A percentile compares a stretch with the other conserved stretches of the same genome.
phyloP scores from a whole-genome alignment of 2,113 vertebrate species.

The Melanostigma gelatinosum region DNA sequence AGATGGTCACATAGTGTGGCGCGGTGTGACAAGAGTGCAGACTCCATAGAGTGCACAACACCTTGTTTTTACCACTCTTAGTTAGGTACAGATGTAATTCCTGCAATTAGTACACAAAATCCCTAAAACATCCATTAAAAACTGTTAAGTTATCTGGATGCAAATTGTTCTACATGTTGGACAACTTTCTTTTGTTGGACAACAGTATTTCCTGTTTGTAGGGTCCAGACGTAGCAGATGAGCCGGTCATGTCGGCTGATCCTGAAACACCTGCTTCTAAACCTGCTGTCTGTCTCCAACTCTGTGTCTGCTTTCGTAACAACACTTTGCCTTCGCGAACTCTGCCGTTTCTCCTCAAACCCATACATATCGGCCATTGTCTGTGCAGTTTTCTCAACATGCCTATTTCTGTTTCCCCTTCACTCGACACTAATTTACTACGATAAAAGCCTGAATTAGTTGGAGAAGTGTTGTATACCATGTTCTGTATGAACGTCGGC shows the following conservation, averaged over 20 bases:
- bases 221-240: not conserved
- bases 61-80: not conserved
- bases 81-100: not conserved
- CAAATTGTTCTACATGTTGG: not conserved
- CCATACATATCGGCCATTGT: not conserved
- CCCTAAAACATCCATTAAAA: not conserved
- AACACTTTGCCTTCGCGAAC: not conserved
- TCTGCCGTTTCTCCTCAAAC: too few relatives aligned
- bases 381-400: too few relatives aligned
- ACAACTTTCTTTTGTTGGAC: not conserved
- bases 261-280: slow-evolving; percentile 36
- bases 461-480: not conserved
- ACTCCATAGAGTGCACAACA: not conserved
- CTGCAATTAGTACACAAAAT: not conserved
- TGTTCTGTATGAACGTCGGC: not conserved
- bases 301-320: not conserved
- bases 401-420: not conserved
- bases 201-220: not conserved
- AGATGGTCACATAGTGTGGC: slow-evolving; percentile 9
- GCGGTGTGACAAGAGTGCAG: not conserved
- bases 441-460: not conserved
- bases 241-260: slow-evolving; percentile 1
- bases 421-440: not conserved
- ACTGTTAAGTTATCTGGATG: not conserved
- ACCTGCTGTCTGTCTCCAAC: slow-evolving; percentile 16